These are phyloP conservation scores for Osmerus mordax DNA, from an alignment of 2,113 vertebrate genomes.

Conservation along the genomic window DNA sequence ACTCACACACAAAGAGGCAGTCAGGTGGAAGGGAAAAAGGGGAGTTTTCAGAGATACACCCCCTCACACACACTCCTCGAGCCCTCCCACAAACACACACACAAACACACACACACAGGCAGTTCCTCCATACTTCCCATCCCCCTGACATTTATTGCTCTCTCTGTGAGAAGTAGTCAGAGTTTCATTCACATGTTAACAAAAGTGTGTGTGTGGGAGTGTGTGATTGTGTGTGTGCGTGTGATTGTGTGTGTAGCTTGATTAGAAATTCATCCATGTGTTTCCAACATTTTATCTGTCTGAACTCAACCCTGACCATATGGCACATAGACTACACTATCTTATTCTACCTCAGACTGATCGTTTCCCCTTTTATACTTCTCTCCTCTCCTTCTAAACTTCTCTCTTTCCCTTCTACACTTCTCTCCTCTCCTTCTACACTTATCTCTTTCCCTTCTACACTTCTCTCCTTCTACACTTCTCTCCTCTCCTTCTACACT, in stretches of 20 bases:
- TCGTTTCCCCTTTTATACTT: conserved; percentile 5
- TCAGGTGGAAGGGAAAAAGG: conserved; percentile 58
- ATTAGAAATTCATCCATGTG: conserved; percentile 73
- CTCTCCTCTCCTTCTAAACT: background rate
- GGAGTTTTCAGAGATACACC: conserved; percentile 51
- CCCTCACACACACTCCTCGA: conserved; percentile 20
- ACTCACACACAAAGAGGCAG: conserved; percentile 57
- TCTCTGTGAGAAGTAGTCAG: conserved; percentile 86
- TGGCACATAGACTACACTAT: conserved; percentile 63
- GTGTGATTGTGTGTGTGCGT: conserved; percentile 35
- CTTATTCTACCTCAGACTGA: conserved; percentile 9
- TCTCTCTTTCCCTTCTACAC: conserved; percentile 27
- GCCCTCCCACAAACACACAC: conserved; percentile 32
- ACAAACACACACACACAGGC: conserved; percentile 43
- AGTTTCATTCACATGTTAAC: conserved; percentile 90
- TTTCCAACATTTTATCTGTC: conserved; percentile 90
- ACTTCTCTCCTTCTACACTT: conserved; percentile 7
- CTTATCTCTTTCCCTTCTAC: background rate
- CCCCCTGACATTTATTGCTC: conserved; percentile 70
- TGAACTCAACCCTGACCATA: conserved; percentile 95
- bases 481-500: conserved; percentile 15
- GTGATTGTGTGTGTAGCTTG: conserved; percentile 27
- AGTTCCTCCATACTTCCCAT: conserved; percentile 41
- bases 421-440: conserved; percentile 20
- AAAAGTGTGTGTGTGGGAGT: conserved; percentile 61